Base-by-base conservation (phyloP, 2,888 invertebrate species). In the Epinotia brunnichana region DNA sequence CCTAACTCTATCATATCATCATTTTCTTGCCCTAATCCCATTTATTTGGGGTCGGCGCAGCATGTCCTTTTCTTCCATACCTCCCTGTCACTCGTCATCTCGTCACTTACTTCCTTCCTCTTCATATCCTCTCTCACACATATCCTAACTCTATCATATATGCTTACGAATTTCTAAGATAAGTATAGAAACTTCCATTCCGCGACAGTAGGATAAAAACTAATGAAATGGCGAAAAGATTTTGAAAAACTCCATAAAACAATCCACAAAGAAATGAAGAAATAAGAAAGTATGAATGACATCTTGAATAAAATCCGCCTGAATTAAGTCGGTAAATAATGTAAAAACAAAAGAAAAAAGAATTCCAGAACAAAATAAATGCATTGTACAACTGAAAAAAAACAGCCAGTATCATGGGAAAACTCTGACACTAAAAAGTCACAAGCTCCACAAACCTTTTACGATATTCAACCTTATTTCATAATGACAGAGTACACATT, bases 291-390 rank as follows among this genome's bases (percentile, higher is more conserved):
- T 21, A 0, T n/a, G 21, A 19, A 53, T 39, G 39, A 15, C 2
- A 10, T 3, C 17, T 24, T n/a, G 3, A 53, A 66, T 21, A 54
- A 66, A 66, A 54, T 66, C 54, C 39, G 10, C 11, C 41, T 41
- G 54, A 66, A 54, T 41, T 54, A 66, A 56, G 35, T 13, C 53
- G 41, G 15, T 61, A 17, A 62, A 44, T 63, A 19, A 66, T 54
- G 35, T 21, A 39, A 66, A 19, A 39, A 66, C 64, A 66, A 66
- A 66, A 21, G 19, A 64, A 35, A 29, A 13, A 3, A 17, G 21
- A 21, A 39, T 7, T 15, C 21, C 39, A 41, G 29, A 66, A 39
- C 21, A 41, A 41, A 66, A 66, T 9, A 66, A 66, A 66, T 54
- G 64, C 54, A 66, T 54, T 66, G 24, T 19, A 54, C 39, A n/a